A percentile compares a stretch with the other conserved stretches of the same genome.
Conservation (phyloP, 2,888 invertebrate species). For the Eupeodes luniger region DNA sequence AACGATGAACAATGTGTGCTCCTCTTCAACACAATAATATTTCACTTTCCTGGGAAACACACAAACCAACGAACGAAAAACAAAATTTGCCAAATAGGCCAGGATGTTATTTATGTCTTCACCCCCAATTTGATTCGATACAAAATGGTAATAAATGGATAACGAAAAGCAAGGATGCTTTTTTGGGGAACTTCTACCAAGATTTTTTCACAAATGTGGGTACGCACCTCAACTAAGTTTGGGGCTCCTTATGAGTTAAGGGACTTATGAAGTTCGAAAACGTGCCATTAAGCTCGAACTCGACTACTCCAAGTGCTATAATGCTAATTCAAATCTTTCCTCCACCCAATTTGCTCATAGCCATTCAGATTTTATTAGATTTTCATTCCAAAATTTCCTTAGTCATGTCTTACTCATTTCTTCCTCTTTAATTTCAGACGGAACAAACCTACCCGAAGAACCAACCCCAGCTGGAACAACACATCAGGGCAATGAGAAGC, state of each 20-base stretch:
- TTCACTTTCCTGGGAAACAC: constrained; percentile 33
- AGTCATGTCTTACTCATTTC: constrained; percentile 35
- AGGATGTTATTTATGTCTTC: constrained; percentile 75
- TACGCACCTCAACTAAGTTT: constrained; percentile 23
- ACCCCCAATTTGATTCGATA: constrained; percentile 71
- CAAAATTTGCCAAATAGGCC: constrained; percentile 71
- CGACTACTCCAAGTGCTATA: constrained; percentile 55
- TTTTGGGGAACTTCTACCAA: constrained; percentile 45
- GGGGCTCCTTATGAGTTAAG: constrained; percentile 47
- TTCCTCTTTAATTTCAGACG: constrained; percentile 80
- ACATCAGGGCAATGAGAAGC: constrained; percentile 83
- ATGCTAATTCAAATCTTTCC: constrained; percentile 71
- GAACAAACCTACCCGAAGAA: constrained; percentile 84
- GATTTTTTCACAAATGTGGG: constrained; percentile 42
- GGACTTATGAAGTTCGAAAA: constrained; percentile 43
- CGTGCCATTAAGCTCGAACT: constrained; percentile 60
- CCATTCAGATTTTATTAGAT: constrained; percentile 74
- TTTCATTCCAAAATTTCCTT: constrained; percentile 56
- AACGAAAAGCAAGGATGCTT: constrained; percentile 51
- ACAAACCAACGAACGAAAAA: constrained; percentile 16
- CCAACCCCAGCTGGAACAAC: constrained; percentile 85
- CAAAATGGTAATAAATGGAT: constrained; percentile 46
- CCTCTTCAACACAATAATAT: constrained; percentile 66
- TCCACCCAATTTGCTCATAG: constrained; percentile 69
- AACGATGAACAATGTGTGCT: constrained; percentile 33